Conservation (phyloP, 2,113 vertebrate species). For the Irena cyanogastra region DNA sequence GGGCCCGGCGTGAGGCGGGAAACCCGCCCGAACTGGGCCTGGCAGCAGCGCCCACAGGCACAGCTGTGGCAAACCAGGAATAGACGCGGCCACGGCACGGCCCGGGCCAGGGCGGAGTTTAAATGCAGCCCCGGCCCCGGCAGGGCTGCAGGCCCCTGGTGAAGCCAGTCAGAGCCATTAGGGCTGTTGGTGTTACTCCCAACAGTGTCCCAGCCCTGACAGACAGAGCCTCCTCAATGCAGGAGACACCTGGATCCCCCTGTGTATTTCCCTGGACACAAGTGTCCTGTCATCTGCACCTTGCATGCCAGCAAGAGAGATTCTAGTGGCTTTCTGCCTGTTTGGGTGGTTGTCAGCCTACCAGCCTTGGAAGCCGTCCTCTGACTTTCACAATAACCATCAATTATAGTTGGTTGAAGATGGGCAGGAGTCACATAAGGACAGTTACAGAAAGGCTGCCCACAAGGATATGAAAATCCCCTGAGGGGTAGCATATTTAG, state of each 20-base stretch:
- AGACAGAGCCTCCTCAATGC: not conserved
- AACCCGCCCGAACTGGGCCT: not conserved
- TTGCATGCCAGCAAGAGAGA: not conserved
- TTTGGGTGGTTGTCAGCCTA: not conserved
- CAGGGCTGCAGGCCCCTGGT: not conserved
- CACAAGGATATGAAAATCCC: not conserved
- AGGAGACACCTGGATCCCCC: not conserved
- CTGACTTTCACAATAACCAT: not conserved
- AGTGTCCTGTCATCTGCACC: not conserved
- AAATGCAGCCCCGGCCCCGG: accelerated
- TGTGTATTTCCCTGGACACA: not conserved
- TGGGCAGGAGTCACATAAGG: not conserved
- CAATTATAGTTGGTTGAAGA: not conserved
- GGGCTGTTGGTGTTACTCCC: accelerated
- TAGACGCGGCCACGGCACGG: accelerated
- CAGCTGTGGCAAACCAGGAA: not conserved
- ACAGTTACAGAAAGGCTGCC: not conserved
- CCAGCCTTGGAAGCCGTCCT: not conserved
- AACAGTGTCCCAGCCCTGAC: not conserved
- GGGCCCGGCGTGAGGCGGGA: no score
- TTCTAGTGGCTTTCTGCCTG: not conserved
- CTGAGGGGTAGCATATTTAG: not conserved
- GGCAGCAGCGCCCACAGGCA: accelerated
- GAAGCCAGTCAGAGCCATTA: not conserved
- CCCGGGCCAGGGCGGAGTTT: not conserved